These are phyloP conservation scores for Ptychoptera albimana DNA, from an alignment of 2,888 invertebrate species.

Conservation along the genomic window DNA sequence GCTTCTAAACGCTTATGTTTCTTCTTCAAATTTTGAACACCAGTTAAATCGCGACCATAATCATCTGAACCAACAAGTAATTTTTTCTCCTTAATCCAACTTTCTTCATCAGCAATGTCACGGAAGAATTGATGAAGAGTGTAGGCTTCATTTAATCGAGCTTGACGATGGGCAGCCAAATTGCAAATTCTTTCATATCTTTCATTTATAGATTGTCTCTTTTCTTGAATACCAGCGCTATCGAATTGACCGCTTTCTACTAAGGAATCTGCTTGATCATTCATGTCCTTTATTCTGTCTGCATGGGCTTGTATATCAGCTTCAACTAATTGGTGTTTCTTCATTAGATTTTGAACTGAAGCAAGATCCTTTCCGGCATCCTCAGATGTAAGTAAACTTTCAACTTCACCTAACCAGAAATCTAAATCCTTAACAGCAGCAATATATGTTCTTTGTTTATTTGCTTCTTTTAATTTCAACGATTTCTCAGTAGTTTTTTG, in stretches of 20 bases:
- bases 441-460: conserved; percentile 97
- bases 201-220: conserved; percentile 90
- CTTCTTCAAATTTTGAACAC: conserved; percentile 95
- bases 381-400: conserved; percentile 85
- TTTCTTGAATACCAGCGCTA: conserved; percentile 87
- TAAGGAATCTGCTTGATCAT: conserved; percentile 87
- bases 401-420: conserved; percentile 99
- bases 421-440: conserved; percentile 99
- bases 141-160: conserved; percentile 87
- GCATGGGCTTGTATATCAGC: conserved; percentile 96
- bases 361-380: conserved; percentile 97
- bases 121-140: conserved; percentile 98
- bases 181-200: conserved; percentile 88
- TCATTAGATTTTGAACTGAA: conserved; percentile 96
- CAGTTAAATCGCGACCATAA: conserved; percentile 93
- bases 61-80: conserved; percentile 93
- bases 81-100: conserved; percentile 99
- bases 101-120: conserved; percentile 98
- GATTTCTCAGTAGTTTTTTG: conserved; percentile 98
- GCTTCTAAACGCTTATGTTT: conserved; percentile 99
- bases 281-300: conserved; percentile 87
- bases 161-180: conserved; percentile 81
- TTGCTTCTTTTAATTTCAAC: conserved; percentile 94
- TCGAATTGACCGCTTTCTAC: conserved; percentile 97
- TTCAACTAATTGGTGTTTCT: conserved; percentile 95